Evolutionary conservation across 23 tunicate genomes (phyloP).

Genomic region (Botrylloides violaceus): DNA sequence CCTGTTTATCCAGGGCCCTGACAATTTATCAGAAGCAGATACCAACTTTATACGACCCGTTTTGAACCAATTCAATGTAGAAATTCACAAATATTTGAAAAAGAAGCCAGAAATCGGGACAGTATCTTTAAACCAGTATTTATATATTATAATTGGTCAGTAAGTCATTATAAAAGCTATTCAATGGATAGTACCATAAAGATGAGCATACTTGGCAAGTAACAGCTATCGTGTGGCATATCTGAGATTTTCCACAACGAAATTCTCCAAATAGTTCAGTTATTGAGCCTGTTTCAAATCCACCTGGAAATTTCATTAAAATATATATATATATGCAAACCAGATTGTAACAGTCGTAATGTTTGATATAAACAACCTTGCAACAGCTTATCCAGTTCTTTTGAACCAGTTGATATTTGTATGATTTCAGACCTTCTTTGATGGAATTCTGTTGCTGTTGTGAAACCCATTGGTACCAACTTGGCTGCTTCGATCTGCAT

Average conservation of each 20-base stretch:
- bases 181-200: too few relatives aligned
- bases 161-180: too few relatives aligned
- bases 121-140: too few relatives aligned
- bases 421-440: constrained; percentile 89
- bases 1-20: too few relatives aligned
- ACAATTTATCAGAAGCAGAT: too few relatives aligned
- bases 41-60: too few relatives aligned
- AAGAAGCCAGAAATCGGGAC: too few relatives aligned
- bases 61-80: too few relatives aligned
- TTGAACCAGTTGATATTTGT: constrained; percentile 88
- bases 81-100: too few relatives aligned
- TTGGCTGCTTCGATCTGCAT: constrained; percentile 87
- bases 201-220: constrained; percentile 62
- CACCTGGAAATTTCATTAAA: constrained; percentile 40
- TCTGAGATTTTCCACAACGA: constrained; percentile 94
- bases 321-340: too few relatives aligned
- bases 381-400: constrained; percentile 79
- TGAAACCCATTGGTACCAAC: constrained; percentile 97
- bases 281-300: constrained; percentile 94
- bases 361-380: constrained; percentile 57
- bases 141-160: too few relatives aligned
- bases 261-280: constrained; percentile 98
- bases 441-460: constrained; percentile 97
- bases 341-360: too few relatives aligned
- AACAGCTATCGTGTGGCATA: constrained; percentile 94